Base-by-base conservation (phyloP, 2,797 vertebrate species). In the Pseudotriccus pelzelni region DNA sequence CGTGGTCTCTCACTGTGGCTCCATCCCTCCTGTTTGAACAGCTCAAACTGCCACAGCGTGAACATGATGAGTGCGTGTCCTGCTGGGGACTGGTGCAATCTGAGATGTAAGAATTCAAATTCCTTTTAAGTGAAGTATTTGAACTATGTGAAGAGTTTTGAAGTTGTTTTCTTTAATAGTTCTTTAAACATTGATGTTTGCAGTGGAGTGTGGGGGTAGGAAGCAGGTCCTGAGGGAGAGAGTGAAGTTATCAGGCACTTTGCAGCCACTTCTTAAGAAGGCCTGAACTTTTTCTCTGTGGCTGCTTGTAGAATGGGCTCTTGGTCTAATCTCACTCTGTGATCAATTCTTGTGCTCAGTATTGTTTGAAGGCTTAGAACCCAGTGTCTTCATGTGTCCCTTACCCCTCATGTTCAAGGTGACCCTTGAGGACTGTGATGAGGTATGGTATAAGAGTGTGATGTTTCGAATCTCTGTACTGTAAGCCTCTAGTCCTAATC, bases 81-180 rank as follows among this genome's bases (percentile, higher is more conserved):
- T 86, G 87, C 93, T 96, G 91, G 79, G 85, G 76, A 87, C 87
- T 83, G 74, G 21, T 95, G 94, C 94, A 96, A 93, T 96, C 67
- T 89, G 95, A 94, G 96, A 93, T 93, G 92, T 91, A 95, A 95
- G 87, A 96, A 94, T 93, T 93, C 66, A 91, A 91, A 93, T 95
- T 93, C 94, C 85, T 96, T 95, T 94, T 43, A 62, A 84, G 93
- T 86, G 89, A 96, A 97, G 92, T 94, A 97, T 97, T 96, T 96
- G 93, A 95, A 88, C 89, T 93, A 96, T 95, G 94, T 92, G 94
- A 93, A 91, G 84, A 72, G 92, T 95, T 94, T 72, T 89, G 53
- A 91, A 89, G 83, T 76, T 91, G 70, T 94, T 95, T 95, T 93
- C 70, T 90, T 94, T 95, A 95, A 74, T 82, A 92, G 85, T 63